These are phyloP conservation scores for Brachionichthys hirsutus DNA, from an alignment of 2,113 vertebrate genomes.

Conservation along the genomic window DNA sequence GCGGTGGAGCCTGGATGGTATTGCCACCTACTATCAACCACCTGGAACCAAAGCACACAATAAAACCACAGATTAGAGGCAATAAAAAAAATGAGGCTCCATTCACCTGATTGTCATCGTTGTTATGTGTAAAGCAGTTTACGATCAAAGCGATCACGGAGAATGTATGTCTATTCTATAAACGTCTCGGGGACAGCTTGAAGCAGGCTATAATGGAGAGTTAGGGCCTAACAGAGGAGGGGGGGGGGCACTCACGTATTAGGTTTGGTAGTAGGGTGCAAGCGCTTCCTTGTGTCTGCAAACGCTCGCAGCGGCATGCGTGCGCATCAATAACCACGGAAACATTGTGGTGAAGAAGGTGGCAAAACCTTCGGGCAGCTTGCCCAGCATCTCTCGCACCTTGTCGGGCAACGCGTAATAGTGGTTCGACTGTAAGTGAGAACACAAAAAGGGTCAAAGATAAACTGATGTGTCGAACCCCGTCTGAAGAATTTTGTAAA, in stretches of 20 bases:
- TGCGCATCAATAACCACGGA: constrained; percentile 90
- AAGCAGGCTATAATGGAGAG: not conserved
- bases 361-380: constrained; percentile 85
- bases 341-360: constrained; percentile 92
- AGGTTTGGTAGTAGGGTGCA: too few relatives aligned
- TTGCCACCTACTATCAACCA: constrained; percentile 44
- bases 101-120: not conserved
- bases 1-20: too few relatives aligned
- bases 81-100: not conserved
- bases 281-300: too few relatives aligned
- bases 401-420: constrained; percentile 88
- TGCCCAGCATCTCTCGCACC: constrained; percentile 81
- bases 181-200: not conserved
- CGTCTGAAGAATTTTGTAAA: too few relatives aligned
- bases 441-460: too few relatives aligned
- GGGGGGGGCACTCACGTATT: constrained; percentile 60
- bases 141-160: not conserved
- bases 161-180: not conserved
- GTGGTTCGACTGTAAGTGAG: too few relatives aligned
- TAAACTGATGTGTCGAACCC: too few relatives aligned
- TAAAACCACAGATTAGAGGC: not conserved
- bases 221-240: not conserved
- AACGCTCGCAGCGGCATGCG: constrained; percentile 78
- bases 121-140: not conserved
- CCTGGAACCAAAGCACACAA: constrained; percentile 61